A percentile compares a stretch with the other conserved stretches of the same genome.
phyloP scores from a whole-genome alignment of 2,797 vertebrate species.

The Zonotrichia albicollis region DNA sequence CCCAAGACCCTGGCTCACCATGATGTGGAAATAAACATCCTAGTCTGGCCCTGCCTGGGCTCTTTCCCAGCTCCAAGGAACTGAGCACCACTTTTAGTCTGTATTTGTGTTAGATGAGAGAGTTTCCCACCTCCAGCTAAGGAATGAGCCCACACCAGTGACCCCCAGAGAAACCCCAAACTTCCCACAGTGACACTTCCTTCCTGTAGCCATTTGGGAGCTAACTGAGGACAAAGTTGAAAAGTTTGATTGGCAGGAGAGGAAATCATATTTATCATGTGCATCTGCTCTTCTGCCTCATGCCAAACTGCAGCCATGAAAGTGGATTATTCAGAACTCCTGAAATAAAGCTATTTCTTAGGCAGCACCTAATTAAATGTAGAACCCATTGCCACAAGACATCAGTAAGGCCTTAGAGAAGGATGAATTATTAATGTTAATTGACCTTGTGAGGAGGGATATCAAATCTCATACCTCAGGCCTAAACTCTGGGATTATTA shows the following conservation, averaged over 20 bases:
- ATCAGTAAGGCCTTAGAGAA: constrained; percentile 16
- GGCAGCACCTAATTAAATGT: constrained; percentile 41
- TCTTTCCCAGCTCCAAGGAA: accelerated
- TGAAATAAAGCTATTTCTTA: constrained; percentile 11
- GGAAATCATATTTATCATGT: constrained; percentile 27
- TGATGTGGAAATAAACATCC: neutral
- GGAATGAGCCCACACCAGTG: neutral
- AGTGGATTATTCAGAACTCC: constrained; percentile 12
- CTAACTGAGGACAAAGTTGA: neutral
- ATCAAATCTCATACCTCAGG: constrained; percentile 40
- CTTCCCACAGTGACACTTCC: neutral
- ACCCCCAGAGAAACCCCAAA: neutral
- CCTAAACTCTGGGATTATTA: constrained; percentile 46
- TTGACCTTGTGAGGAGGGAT: constrained; percentile 41
- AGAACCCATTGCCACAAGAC: constrained; percentile 6
- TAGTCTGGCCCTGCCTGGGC: neutral
- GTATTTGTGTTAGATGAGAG: neutral
- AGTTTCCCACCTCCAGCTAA: neutral
- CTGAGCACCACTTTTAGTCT: neutral
- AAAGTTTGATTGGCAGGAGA: constrained; percentile 17
- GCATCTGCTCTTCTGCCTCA: constrained; percentile 28
- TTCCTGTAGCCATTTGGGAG: neutral
- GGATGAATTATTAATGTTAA: constrained; percentile 58
- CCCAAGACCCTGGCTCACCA: neutral
- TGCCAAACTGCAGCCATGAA: constrained; percentile 2